Conservation (phyloP, 2,888 invertebrate genomes). For the Tubulanus polymorphus region DNA sequence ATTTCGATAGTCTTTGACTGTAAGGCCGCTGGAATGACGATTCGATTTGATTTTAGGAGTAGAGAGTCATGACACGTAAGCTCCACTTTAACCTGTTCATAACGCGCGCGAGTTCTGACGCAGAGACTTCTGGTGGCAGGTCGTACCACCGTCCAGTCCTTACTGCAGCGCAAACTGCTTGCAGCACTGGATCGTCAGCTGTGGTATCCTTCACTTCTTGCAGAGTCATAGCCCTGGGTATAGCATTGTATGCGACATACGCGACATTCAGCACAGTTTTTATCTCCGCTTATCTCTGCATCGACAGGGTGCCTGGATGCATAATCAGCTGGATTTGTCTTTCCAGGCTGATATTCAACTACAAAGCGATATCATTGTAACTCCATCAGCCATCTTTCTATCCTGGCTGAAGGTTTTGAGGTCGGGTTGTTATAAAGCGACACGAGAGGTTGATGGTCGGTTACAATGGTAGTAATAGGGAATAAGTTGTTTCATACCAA, state of each 20-base stretch:
- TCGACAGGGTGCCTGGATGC: conserved; percentile 23
- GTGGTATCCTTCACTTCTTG: conserved; percentile 13
- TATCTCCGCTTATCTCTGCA: too few species aligned
- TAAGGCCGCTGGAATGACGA: conserved; percentile 21
- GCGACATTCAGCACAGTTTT: conserved; percentile 6
- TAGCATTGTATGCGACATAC: conserved; percentile 16
- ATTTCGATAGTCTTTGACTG: conserved; percentile 17
- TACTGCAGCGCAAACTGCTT: conserved; percentile 4
- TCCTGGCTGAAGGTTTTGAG: not conserved
- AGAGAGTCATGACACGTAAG: conserved; percentile 9
- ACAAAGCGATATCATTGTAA: not conserved
- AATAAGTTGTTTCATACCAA: too few species aligned
- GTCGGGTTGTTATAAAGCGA: conserved; percentile 24
- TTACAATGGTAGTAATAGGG: conserved; percentile 23
- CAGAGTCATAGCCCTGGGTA: conserved; percentile 20
- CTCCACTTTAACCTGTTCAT: conserved; percentile 11
- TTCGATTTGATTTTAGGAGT: conserved; percentile 12
- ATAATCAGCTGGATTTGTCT: conserved; percentile 24
- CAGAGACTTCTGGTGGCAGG: conserved; percentile 5
- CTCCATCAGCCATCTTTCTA: not conserved
- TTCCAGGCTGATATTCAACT: not conserved
- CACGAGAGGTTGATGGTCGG: conserved; percentile 34
- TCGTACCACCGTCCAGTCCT: conserved; percentile 10
- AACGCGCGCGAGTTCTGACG: conserved; percentile 1
- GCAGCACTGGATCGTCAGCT: not conserved